These are phyloP conservation scores for Silurus meridionalis DNA, from an alignment of 2,113 vertebrate genomes.

Conservation along the genomic window DNA sequence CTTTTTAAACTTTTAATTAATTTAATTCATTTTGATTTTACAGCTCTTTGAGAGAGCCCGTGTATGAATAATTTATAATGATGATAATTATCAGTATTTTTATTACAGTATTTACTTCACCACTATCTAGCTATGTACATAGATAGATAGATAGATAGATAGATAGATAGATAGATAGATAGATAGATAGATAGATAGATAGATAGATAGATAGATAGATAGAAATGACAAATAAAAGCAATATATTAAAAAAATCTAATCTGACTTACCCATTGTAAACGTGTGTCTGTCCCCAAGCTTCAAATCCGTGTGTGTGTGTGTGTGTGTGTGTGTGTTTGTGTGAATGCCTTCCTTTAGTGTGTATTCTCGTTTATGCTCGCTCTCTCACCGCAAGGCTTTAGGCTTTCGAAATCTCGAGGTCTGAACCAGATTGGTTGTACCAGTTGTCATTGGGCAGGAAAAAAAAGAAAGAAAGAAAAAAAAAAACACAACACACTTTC, in stretches of 20 bases:
- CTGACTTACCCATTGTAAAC: slow-evolving; percentile 67
- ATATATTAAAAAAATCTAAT: neutral
- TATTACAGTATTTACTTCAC: neutral
- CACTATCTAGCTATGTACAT: neutral
- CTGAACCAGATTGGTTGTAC: slow-evolving; percentile 26
- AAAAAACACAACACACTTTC: neutral
- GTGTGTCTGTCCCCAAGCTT: slow-evolving; percentile 47
- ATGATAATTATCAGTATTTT: neutral
- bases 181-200: no score
- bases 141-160: no score
- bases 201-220: no score
- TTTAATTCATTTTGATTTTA: neutral
- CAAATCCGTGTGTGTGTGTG: slow-evolving; percentile 43
- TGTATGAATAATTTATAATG: neutral
- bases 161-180: no score
- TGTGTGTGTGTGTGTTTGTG: slow-evolving; percentile 51
- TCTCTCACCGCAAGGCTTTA: slow-evolving; percentile 27
- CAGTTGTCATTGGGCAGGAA: slow-evolving; percentile 39
- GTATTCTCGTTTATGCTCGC: slow-evolving; percentile 4
- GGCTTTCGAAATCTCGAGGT: slow-evolving; percentile 53
- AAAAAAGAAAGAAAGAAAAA: neutral
- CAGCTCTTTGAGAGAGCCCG: neutral
- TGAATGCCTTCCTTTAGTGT: slow-evolving; percentile 53
- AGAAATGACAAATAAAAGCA: neutral
- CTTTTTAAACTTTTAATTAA: neutral